Evolutionary conservation across 2,888 invertebrate species (phyloP).

Genomic region (Venustoraphidia nigricollis): DNA sequence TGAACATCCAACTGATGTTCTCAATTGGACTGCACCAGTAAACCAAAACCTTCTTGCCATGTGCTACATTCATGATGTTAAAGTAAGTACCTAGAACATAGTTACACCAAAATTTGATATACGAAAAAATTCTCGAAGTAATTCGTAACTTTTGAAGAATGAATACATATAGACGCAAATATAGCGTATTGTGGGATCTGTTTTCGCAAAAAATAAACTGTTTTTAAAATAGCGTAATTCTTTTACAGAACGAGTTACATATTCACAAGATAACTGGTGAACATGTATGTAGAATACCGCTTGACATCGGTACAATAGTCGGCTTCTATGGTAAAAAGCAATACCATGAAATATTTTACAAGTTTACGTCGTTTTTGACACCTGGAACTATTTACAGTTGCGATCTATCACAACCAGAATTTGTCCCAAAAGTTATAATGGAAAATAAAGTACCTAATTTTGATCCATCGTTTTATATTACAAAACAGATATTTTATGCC

Average conservation of each 20-base stretch:
- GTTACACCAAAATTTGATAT: background rate
- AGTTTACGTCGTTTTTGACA: slow-evolving; percentile 85
- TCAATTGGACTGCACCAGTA: slow-evolving; percentile 80
- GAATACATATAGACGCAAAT: background rate
- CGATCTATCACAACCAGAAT: slow-evolving; percentile 52
- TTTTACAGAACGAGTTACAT: slow-evolving; percentile 61
- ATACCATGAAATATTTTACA: slow-evolving; percentile 81
- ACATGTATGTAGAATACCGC: slow-evolving; percentile 53
- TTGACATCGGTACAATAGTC: slow-evolving; percentile 77
- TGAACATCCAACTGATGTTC: slow-evolving; percentile 72
- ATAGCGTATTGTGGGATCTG: no score
- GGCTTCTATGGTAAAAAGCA: slow-evolving; percentile 74
- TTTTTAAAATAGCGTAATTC: slow-evolving; percentile 6
- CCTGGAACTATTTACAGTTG: slow-evolving; percentile 79
- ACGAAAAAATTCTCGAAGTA: background rate
- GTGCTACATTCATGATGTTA: slow-evolving; percentile 87
- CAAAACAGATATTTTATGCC: slow-evolving; percentile 79
- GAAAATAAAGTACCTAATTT: slow-evolving; percentile 78
- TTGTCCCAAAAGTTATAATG: slow-evolving; percentile 51
- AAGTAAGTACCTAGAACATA: slow-evolving; percentile 48
- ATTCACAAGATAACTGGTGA: slow-evolving; percentile 60
- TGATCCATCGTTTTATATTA: slow-evolving; percentile 60
- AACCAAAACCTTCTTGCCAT: slow-evolving; percentile 73
- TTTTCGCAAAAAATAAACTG: no score
- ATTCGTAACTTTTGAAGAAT: slow-evolving; percentile 1